Evolutionary conservation across 2,797 vertebrate species (phyloP), one percentile per base, ranked within the genome.

Genomic region (Menidia menidia): DNA sequence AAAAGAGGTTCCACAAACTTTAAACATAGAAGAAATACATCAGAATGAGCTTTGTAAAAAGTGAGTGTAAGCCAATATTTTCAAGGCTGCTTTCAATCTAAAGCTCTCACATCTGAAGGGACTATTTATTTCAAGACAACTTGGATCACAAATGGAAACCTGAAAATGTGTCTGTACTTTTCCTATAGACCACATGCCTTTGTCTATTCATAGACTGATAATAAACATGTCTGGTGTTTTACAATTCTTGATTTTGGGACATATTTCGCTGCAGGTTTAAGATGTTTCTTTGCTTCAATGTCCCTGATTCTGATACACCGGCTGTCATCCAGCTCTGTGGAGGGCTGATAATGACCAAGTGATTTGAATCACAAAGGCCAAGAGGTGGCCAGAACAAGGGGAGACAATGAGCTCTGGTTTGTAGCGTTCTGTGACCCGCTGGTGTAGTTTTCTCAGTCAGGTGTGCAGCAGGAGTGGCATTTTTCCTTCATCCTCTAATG

Each of bases 401-500:
- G 33, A 18, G 9, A 5, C 11, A 3, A 15, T 39, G 25, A 61
- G 47, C 25, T 43, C 30, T 56, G 25, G 30, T 43, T 59, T 31
- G 45, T 25, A 6, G 6, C 6, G 56, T 50, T 19, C 14, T 56
- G 52, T 50, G 62, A 64, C 19, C 63, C 35, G 25, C 18, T 9
- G 6, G 19, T 60, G 61, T 51, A 55, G 39, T 59, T 57, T 54
- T 66, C 71, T 64, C 48, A 35, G 2, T 71, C 60, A 76, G 77
- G 81, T 81, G 81, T 73, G 41, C 3, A 14, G 64, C 11, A 31
- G 81, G 78, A 74, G 77, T 64, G 73, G 71, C 73, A 11, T 54
- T 62, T 68, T 70, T 71, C 64, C 80, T 68, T 72, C 62, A 76
- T 39, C 52, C 53, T 51, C 45, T 77, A 73, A 76, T 85, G 87